Evolutionary conservation across 1,140 invertebrate species (phyloP).

Genomic region (Neodiprion lecontei): DNA sequence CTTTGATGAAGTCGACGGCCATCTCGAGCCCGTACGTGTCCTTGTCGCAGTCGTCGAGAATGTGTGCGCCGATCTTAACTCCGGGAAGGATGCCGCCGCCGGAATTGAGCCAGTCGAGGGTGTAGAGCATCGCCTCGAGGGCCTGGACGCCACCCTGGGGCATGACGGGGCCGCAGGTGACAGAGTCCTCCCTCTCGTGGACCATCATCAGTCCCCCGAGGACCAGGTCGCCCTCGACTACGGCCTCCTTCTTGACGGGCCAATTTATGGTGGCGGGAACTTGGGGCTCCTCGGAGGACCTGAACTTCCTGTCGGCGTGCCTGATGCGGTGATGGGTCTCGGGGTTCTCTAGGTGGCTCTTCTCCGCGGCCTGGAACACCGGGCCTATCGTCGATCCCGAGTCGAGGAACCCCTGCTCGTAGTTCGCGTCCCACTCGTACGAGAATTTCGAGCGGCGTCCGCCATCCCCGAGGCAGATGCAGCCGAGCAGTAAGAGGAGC

Average conservation of each 20-base stretch:
- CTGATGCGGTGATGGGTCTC: conserved; percentile 39
- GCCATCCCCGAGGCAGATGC: conserved; percentile 25
- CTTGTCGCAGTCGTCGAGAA: conserved; percentile 95
- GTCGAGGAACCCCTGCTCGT: conserved; percentile 4
- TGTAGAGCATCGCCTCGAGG: conserved; percentile 91
- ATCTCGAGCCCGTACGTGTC: conserved; percentile 96
- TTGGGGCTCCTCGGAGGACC: conserved; percentile 38
- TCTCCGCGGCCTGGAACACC: neutral
- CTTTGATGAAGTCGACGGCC: conserved; percentile 97
- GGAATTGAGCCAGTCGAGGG: conserved; percentile 83
- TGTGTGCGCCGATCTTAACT: conserved; percentile 84
- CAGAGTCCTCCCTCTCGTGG: conserved; percentile 85
- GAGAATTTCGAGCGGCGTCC: conserved; percentile 10
- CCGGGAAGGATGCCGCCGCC: conserved; percentile 72
- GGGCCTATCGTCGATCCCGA: neutral
- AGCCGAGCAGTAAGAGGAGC: conserved; percentile 26
- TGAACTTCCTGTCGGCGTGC: conserved; percentile 36
- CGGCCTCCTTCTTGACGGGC: conserved; percentile 87
- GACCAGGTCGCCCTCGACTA: conserved; percentile 83
- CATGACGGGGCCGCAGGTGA: conserved; percentile 91
- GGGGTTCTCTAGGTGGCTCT: conserved; percentile 32
- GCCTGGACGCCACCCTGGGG: conserved; percentile 93
- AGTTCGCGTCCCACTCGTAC: conserved; percentile 15
- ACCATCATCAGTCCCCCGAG: conserved; percentile 96
- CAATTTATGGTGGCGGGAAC: conserved; percentile 59